Conservation (phyloP, 2,888 invertebrate genomes). For the Hydriomena furcata region DNA sequence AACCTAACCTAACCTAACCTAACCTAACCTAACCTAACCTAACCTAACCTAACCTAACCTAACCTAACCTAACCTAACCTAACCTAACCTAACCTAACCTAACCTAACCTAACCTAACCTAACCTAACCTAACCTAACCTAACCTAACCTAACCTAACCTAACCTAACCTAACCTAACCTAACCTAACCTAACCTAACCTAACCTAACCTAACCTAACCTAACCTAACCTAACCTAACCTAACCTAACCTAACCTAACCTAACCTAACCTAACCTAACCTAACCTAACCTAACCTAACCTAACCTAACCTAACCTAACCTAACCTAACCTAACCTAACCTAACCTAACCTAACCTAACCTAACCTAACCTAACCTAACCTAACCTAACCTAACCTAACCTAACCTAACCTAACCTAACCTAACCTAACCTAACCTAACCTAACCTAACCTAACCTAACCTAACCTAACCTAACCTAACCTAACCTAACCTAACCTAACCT, state of each 20-base stretch:
- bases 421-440: slow-evolving; percentile 20
- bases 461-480: slow-evolving; percentile 20
- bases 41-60: slow-evolving; percentile 23
- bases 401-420: slow-evolving; percentile 20
- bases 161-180: slow-evolving; percentile 18
- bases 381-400: slow-evolving; percentile 20
- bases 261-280: slow-evolving; percentile 13
- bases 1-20: slow-evolving; percentile 30
- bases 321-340: slow-evolving; percentile 20
- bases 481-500: slow-evolving; percentile 20
- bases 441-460: slow-evolving; percentile 20
- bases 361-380: slow-evolving; percentile 20
- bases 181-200: slow-evolving; percentile 15
- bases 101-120: slow-evolving; percentile 19
- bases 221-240: slow-evolving; percentile 20
- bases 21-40: slow-evolving; percentile 30
- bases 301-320: slow-evolving; percentile 20
- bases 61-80: slow-evolving; percentile 30
- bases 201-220: slow-evolving; percentile 19
- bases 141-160: not conserved
- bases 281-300: slow-evolving; percentile 20
- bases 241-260: slow-evolving; percentile 20
- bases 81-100: slow-evolving; percentile 27
- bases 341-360: slow-evolving; percentile 20
- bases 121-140: slow-evolving; percentile 8